Conservation (phyloP, 2,113 vertebrate species). For the Poeciliopsis occidentalis region DNA sequence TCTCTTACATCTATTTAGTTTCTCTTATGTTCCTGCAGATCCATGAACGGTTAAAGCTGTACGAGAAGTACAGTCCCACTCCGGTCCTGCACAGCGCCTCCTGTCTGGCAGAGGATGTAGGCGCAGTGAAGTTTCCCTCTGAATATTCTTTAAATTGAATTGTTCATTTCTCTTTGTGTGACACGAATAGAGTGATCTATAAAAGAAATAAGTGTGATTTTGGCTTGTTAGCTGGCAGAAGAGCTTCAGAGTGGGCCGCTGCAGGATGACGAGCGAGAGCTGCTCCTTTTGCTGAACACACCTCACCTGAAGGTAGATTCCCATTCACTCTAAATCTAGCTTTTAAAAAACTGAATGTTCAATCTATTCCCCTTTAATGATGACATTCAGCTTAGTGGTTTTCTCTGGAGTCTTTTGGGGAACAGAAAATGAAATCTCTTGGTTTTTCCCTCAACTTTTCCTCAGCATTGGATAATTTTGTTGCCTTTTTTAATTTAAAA, state of each 20-base stretch:
- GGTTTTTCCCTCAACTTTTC: not conserved
- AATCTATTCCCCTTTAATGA: constrained; percentile 8
- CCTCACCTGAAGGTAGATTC: constrained; percentile 90
- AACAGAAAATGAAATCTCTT: not conserved
- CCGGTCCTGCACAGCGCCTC: constrained; percentile 90
- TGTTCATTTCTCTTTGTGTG: not conserved
- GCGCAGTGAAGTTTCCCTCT: constrained; percentile 53
- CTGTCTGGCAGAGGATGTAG: constrained; percentile 91
- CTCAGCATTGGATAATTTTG: not conserved
- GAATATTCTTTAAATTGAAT: not conserved
- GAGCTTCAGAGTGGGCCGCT: constrained; percentile 87
- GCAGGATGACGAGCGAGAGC: constrained; percentile 86
- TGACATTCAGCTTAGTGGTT: constrained; percentile 28
- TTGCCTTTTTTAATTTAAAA: too few relatives aligned
- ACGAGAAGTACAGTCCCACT: constrained; percentile 88
- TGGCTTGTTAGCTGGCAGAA: constrained; percentile 85
- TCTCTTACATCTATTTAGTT: not conserved
- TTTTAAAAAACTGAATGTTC: constrained; percentile 1
- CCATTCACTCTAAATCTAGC: not conserved
- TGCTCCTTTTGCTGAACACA: constrained; percentile 87
- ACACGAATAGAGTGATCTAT: not conserved
- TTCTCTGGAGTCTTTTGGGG: not conserved
- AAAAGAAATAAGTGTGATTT: not conserved
- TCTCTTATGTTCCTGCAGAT: constrained; percentile 77
- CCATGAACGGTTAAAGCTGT: constrained; percentile 91